Conservation (phyloP, 2,888 invertebrate genomes). For the Melanostoma mellinum region DNA sequence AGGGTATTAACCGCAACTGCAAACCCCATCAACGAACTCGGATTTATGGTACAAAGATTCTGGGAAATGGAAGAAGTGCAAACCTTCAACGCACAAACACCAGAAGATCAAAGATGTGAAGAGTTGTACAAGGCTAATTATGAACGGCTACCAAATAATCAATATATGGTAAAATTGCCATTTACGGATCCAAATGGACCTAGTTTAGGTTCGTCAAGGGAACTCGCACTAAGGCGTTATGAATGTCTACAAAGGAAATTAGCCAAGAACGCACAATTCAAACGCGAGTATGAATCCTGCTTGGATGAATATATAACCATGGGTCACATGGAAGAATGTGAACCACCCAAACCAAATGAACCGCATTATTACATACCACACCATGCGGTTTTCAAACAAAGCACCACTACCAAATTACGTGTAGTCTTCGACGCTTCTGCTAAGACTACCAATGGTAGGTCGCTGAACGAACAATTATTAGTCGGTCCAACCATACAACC, state of each 20-base stretch:
- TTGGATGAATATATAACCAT: conserved; percentile 1
- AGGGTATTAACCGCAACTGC: not conserved
- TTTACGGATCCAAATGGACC: conserved; percentile 8
- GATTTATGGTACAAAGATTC: not conserved
- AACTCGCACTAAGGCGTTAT: not conserved
- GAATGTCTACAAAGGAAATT: not conserved
- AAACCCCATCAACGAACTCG: not conserved
- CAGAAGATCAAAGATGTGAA: conserved; percentile 1
- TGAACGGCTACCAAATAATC: conserved; percentile 5
- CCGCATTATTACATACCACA: conserved; percentile 2
- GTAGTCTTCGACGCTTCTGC: not conserved
- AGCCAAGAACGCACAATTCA: not conserved
- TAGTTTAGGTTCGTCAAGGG: not conserved
- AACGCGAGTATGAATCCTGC: not conserved
- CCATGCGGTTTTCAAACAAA: not conserved
- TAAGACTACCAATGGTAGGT: not conserved
- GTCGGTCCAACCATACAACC: conserved; percentile 1
- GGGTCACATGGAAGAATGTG: conserved; percentile 2
- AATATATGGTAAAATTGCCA: conserved; percentile 3
- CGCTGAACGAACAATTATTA: not conserved
- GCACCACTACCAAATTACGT: not conserved
- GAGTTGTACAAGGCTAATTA: not conserved
- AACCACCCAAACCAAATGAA: not conserved
- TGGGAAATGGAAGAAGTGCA: conserved; percentile 11
- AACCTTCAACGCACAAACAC: not conserved